These are phyloP conservation scores for Esperia sulphurella DNA, from an alignment of 2,888 invertebrate species.

Conservation along the genomic window DNA sequence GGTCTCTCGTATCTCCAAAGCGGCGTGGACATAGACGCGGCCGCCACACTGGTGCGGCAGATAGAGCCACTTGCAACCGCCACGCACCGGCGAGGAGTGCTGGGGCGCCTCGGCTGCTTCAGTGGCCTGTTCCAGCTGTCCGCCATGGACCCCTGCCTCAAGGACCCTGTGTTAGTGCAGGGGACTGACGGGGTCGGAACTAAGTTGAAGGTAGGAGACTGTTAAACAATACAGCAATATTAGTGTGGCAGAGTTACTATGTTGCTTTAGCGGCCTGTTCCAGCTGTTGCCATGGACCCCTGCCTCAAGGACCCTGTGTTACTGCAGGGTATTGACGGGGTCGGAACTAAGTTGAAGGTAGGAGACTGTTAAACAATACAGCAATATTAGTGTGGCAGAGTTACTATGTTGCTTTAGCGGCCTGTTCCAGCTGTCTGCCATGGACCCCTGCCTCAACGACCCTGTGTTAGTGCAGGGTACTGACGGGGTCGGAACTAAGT, in stretches of 20 bases:
- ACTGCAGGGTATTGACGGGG: slow-evolving; percentile 97
- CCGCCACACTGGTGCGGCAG: slow-evolving; percentile 89
- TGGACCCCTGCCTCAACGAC: slow-evolving; percentile 81
- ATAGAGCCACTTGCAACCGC: slow-evolving; percentile 90
- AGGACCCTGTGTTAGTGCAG: slow-evolving; percentile 93
- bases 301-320: slow-evolving; percentile 88
- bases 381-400: background rate
- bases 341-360: slow-evolving; percentile 97
- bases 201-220: slow-evolving; percentile 88
- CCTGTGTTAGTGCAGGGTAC: slow-evolving; percentile 96
- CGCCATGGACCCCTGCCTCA: slow-evolving; percentile 80
- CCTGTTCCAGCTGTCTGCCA: slow-evolving; percentile 90
- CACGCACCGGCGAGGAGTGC: slow-evolving; percentile 87
- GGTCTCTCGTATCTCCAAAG: slow-evolving; percentile 91
- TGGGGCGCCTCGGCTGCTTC: slow-evolving; percentile 93
- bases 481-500: slow-evolving; percentile 98
- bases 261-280: slow-evolving; percentile 96
- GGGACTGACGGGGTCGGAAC: slow-evolving; percentile 98
- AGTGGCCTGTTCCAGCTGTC: slow-evolving; percentile 95
- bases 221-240: background rate
- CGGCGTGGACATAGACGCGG: slow-evolving; percentile 96
- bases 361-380: background rate
- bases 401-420: slow-evolving; percentile 95
- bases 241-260: background rate
- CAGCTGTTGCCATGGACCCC: slow-evolving; percentile 84